Evolutionary conservation across 2,888 invertebrate genomes (phyloP).

Genomic region (Pseudococcus longispinus): DNA sequence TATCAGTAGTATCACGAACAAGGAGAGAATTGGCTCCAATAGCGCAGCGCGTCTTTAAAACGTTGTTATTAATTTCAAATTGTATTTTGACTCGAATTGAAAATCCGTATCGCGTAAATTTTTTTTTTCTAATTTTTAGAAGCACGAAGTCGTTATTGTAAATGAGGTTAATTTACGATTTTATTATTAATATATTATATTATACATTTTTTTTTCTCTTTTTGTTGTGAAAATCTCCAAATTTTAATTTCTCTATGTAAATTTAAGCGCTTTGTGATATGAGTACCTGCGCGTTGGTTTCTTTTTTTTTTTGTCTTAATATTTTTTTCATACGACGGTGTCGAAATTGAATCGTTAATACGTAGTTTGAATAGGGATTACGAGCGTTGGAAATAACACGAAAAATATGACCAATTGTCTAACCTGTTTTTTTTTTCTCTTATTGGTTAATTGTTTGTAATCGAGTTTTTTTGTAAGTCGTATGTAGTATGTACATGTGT

Average conservation of each 20-base stretch:
- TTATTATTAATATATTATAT: not conserved
- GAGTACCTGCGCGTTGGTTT: conserved; percentile 32
- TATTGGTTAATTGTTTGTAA: not conserved
- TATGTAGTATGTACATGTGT: not conserved
- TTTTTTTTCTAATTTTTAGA: conserved; percentile 4
- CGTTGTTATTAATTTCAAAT: not conserved
- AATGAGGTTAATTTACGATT: conserved; percentile 9
- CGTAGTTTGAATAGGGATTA: not conserved
- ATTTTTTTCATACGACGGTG: not conserved
- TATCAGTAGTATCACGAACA: not conserved
- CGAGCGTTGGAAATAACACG: not conserved
- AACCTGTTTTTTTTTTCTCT: not conserved
- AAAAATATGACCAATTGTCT: not conserved
- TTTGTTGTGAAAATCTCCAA: conserved; percentile 29
- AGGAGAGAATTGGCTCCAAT: not conserved
- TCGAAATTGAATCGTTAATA: not conserved
- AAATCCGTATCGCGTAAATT: conserved; percentile 1
- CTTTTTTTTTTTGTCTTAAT: not conserved
- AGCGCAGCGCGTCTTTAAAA: not conserved
- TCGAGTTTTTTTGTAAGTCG: not conserved
- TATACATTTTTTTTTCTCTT: not conserved
- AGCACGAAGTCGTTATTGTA: conserved; percentile 31
- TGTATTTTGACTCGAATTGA: not conserved
- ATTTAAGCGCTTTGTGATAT: conserved; percentile 54
- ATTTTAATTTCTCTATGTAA: not conserved